These are phyloP conservation scores for Neodiprion fabricii DNA, from an alignment of 1,140 invertebrate genomes.

Conservation along the genomic window DNA sequence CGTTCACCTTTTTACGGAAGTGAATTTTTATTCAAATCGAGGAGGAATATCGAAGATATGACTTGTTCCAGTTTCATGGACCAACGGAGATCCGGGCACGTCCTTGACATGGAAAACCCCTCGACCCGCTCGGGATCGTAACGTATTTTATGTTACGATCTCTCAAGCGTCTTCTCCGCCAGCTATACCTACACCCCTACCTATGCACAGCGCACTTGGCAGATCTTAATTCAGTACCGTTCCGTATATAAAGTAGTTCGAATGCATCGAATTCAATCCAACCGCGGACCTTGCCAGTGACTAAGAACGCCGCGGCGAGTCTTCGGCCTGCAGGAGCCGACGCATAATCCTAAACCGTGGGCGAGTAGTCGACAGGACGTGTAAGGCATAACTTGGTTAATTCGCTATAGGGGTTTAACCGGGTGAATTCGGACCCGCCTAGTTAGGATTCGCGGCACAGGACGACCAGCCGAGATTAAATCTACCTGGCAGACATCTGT, in stretches of 20 bases:
- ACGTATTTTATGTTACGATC: no score
- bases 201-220: no score
- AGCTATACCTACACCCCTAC: no score
- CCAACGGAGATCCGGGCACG: background rate
- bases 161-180: no score
- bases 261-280: background rate
- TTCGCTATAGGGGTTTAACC: constrained; percentile 3
- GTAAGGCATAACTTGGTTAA: constrained; percentile 5
- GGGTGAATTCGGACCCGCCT: background rate
- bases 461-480: background rate
- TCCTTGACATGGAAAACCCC: background rate
- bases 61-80: background rate
- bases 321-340: background rate
- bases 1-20: background rate
- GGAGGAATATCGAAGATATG: background rate
- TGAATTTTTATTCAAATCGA: background rate
- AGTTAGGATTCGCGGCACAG: background rate
- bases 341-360: background rate
- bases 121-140: no score
- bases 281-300: background rate
- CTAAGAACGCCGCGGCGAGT: no score
- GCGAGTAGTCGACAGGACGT: background rate
- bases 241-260: background rate
- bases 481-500: constrained; percentile 1
- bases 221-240: background rate